Conservation (phyloP, 2,888 invertebrate genomes). For the Thymelicus acteon region DNA sequence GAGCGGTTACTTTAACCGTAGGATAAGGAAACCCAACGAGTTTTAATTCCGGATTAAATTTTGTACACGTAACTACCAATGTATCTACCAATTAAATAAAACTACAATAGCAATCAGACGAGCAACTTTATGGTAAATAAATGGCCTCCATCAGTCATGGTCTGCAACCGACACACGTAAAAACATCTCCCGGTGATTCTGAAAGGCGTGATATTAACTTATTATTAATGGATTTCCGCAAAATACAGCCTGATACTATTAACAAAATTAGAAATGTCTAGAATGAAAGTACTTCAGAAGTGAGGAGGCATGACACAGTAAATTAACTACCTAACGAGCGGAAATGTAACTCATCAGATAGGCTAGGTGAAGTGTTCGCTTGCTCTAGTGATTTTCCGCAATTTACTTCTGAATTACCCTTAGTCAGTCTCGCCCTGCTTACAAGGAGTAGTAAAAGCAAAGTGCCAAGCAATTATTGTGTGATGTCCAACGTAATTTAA, state of each 20-base stretch:
- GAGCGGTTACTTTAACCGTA: constrained; percentile 2
- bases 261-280: neutral
- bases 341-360: constrained; percentile 22
- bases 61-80: no score
- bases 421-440: neutral
- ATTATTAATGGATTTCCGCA: no score
- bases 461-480: no score
- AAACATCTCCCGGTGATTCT: no score
- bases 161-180: no score
- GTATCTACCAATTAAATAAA: neutral
- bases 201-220: no score
- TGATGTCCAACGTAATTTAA: no score
- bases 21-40: neutral
- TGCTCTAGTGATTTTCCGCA: neutral
- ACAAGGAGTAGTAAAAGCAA: neutral
- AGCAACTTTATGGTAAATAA: no score
- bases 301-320: constrained; percentile 5
- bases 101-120: no score
- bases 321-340: constrained; percentile 25
- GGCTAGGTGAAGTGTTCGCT: neutral
- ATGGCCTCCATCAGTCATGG: no score
- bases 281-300: neutral
- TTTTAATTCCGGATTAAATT: no score
- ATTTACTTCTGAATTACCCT: neutral
- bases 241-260: no score